phyloP scores from a whole-genome alignment of 2,113 vertebrate genomes.

The Thermophis baileyi region DNA sequence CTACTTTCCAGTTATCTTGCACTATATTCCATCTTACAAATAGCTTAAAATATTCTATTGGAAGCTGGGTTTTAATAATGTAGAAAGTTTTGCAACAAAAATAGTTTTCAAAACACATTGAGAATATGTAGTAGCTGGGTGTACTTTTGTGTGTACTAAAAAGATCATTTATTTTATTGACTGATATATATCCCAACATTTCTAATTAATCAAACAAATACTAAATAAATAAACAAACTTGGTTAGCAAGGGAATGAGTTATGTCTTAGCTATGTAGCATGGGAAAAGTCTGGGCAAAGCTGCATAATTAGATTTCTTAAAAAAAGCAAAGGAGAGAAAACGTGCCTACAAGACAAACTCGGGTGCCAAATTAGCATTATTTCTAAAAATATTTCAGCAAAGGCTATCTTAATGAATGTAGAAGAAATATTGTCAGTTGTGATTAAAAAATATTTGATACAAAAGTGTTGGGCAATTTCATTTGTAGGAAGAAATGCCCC shows the following conservation, averaged over 20 bases:
- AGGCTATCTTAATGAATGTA: not conserved
- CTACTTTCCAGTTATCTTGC: not conserved
- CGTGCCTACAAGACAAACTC: not conserved
- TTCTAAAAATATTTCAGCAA: not conserved
- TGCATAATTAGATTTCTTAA: not conserved
- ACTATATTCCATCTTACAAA: not conserved
- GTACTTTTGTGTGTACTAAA: not conserved
- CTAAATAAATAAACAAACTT: not conserved
- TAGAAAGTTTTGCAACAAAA: not conserved
- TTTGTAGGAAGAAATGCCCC: not conserved
- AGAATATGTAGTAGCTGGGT: not conserved
- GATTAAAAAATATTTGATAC: not conserved
- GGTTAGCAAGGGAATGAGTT: not conserved
- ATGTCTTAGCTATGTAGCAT: not conserved
- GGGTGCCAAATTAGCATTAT: not conserved
- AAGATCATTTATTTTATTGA: not conserved
- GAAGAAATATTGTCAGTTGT: not conserved
- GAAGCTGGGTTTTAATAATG: not conserved
- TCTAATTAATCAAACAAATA: not conserved
- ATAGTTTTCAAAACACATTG: not conserved
- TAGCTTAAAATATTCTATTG: not conserved
- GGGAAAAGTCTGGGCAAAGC: not conserved
- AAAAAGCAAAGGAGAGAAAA: not conserved
- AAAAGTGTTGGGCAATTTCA: not conserved
- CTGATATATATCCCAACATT: not conserved